Evolutionary conservation across 1,140 invertebrate species (phyloP).

Genomic region (Magallana gigas): DNA sequence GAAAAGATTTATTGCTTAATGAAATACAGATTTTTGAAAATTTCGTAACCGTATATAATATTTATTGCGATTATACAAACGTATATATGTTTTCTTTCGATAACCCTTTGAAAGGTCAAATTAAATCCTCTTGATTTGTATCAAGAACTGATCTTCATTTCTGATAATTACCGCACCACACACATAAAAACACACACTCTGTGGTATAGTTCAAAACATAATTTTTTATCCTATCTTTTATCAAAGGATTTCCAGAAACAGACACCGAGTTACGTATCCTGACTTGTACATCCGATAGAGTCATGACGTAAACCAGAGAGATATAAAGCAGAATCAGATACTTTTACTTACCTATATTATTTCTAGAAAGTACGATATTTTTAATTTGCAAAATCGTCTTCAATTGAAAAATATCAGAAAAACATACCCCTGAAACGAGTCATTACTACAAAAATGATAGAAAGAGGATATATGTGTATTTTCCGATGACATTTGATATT

Average conservation of each 20-base stretch:
- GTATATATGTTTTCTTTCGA: slow-evolving; percentile 25
- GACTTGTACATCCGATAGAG: not conserved
- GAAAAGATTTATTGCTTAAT: slow-evolving; percentile 23
- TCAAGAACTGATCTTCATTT: slow-evolving; percentile 9
- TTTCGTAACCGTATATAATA: slow-evolving; percentile 19
- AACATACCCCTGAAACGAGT: too few relatives aligned
- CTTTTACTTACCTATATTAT: not conserved
- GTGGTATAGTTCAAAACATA: not conserved
- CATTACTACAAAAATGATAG: too few relatives aligned
- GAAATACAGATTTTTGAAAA: slow-evolving; percentile 22
- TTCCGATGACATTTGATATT: too few relatives aligned
- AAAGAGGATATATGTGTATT: too few relatives aligned
- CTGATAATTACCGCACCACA: slow-evolving; percentile 30
- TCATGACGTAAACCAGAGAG: slow-evolving; percentile 3
- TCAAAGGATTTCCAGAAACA: slow-evolving; percentile 14
- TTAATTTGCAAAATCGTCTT: too few relatives aligned
- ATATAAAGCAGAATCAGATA: not conserved
- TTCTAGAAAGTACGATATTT: too few relatives aligned
- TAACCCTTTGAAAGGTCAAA: slow-evolving; percentile 16
- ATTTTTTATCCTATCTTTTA: slow-evolving; percentile 22
- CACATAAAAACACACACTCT: slow-evolving; percentile 24
- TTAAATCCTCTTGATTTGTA: slow-evolving; percentile 20
- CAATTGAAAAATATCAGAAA: too few relatives aligned
- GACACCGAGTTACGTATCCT: not conserved
- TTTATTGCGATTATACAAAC: slow-evolving; percentile 34